phyloP scores from a whole-genome alignment of 1,140 invertebrate species.

The Trichomalopsis sarcophagae region DNA sequence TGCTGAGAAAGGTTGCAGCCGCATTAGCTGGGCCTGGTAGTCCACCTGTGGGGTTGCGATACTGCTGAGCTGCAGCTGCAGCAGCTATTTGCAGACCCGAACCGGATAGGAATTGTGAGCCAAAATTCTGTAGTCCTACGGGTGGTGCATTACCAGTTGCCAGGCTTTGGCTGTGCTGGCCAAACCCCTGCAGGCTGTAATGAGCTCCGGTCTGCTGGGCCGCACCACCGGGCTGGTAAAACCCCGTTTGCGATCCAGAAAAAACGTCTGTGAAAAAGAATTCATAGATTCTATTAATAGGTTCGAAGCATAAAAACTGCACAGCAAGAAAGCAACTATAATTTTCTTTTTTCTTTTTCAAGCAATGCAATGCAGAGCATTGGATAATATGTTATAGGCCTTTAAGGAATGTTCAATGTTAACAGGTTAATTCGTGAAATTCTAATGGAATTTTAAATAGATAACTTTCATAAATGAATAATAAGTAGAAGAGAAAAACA shows the following conservation, averaged over 20 bases:
- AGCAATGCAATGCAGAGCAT: not conserved
- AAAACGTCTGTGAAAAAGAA: slow-evolving; percentile 65
- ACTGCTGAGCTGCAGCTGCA: slow-evolving; percentile 74
- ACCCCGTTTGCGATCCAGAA: slow-evolving; percentile 74
- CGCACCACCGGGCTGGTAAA: slow-evolving; percentile 74
- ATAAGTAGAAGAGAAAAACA: too few species aligned
- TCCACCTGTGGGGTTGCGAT: slow-evolving; percentile 74
- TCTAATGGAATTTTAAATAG: too few species aligned
- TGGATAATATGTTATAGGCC: not conserved
- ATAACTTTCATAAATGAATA: not conserved
- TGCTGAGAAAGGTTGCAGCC: slow-evolving; percentile 74
- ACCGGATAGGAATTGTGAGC: slow-evolving; percentile 77
- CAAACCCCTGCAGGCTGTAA: slow-evolving; percentile 74
- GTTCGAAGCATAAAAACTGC: not conserved
- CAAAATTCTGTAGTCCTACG: slow-evolving; percentile 78
- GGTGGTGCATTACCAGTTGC: slow-evolving; percentile 73
- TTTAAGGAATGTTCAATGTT: too few species aligned
- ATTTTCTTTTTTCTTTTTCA: not conserved
- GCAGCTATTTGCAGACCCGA: slow-evolving; percentile 74
- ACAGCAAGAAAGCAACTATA: not conserved
- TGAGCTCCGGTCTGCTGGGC: slow-evolving; percentile 75
- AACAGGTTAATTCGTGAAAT: too few species aligned
- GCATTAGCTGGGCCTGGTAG: slow-evolving; percentile 73
- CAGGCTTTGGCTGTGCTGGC: slow-evolving; percentile 72
- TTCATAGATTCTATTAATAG: not conserved